Evolutionary conservation across 2,113 vertebrate species (phyloP).

Genomic region (Tragelaphus scriptus): DNA sequence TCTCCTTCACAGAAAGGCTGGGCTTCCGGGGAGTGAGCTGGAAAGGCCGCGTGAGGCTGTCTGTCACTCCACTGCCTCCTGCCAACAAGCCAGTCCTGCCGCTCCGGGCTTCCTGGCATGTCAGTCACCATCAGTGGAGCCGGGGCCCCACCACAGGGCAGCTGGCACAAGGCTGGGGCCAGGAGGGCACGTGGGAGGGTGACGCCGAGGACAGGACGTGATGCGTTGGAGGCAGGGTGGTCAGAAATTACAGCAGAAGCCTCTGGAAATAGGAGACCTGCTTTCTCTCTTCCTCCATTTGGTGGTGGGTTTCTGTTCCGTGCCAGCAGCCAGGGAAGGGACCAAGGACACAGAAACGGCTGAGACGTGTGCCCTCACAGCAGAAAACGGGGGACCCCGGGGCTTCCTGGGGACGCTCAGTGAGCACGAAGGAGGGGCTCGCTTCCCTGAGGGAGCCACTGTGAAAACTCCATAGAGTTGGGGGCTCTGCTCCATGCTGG

Average conservation of each 20-base stretch:
- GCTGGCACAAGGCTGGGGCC: neutral
- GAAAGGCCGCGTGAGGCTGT: conserved; percentile 24
- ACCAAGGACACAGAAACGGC: fast-evolving
- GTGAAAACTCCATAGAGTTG: neutral
- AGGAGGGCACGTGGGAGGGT: neutral
- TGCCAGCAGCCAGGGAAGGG: neutral
- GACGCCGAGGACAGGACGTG: fast-evolving
- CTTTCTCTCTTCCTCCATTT: neutral
- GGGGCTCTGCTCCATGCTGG: neutral
- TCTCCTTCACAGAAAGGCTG: conserved; percentile 51
- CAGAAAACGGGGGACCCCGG: fast-evolving
- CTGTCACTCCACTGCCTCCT: conserved; percentile 18
- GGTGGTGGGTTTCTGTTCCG: neutral
- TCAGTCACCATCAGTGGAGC: conserved; percentile 30
- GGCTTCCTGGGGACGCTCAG: neutral
- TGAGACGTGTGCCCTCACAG: neutral
- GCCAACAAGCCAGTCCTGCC: conserved; percentile 55
- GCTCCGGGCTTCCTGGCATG: neutral
- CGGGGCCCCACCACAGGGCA: fast-evolving
- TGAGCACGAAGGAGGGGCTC: fast-evolving
- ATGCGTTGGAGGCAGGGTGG: fast-evolving
- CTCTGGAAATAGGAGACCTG: neutral
- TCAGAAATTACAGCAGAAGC: neutral
- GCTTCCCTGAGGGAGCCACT: fast-evolving
- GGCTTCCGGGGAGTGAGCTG: conserved; percentile 5